Percentiles rank a stretch among this genome's conserved stretches.
Evolutionary conservation across 2,797 vertebrate species (phyloP).

Genomic region (Propithecus deckenii): DNA sequence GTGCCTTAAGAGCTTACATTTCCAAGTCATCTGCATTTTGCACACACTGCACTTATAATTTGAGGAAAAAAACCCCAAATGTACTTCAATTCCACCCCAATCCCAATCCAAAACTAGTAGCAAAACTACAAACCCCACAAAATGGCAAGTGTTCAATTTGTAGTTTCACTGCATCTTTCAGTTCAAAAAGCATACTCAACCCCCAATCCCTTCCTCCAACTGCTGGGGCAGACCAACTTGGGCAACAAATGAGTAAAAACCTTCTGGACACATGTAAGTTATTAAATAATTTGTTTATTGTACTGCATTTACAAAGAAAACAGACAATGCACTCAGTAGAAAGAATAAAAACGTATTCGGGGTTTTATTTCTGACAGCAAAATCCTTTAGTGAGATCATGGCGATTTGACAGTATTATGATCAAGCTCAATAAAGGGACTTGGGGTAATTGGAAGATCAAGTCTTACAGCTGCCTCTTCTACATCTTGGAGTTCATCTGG

Average conservation of each 20-base stretch:
- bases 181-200: neutral
- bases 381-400: conserved; percentile 81
- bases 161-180: neutral
- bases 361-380: conserved; percentile 82
- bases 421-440: conserved; percentile 54
- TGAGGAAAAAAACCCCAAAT: neutral
- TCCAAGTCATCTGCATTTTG: neutral
- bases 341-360: conserved; percentile 89
- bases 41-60: neutral
- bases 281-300: conserved; percentile 87
- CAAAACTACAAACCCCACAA: neutral
- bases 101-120: neutral
- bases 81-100: neutral
- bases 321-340: conserved; percentile 86
- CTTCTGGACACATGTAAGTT: conserved; percentile 62
- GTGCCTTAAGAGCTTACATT: neutral
- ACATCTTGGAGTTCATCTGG: conserved; percentile 43
- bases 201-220: neutral
- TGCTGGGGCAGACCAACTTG: neutral
- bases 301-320: conserved; percentile 83
- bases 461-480: conserved; percentile 60
- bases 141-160: neutral
- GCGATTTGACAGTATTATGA: conserved; percentile 74
- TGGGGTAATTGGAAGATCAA: neutral
- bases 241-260: conserved; percentile 4